Conservation (phyloP, 2,113 vertebrate genomes). For the Marcusenius ussheri region DNA sequence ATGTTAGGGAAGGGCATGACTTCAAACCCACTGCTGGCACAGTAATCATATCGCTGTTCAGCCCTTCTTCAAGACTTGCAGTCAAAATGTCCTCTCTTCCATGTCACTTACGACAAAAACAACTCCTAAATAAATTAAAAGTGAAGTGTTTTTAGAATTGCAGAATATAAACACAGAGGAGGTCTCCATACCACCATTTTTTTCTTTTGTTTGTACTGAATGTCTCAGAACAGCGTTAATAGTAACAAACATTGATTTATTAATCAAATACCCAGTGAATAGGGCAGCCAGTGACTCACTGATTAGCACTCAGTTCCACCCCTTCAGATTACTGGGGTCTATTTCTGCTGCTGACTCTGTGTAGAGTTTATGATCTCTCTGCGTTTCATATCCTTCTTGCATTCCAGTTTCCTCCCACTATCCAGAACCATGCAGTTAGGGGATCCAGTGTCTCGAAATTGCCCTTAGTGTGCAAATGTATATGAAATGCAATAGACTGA, state of each 20-base stretch:
- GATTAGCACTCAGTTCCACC: not conserved
- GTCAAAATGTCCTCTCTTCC: not conserved
- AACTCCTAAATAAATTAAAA: not conserved
- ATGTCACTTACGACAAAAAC: not conserved
- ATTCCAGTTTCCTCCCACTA: not conserved
- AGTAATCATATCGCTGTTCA: not conserved
- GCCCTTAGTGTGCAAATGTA: not conserved
- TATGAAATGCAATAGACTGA: not conserved
- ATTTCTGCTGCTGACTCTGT: not conserved
- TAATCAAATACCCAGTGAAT: not conserved
- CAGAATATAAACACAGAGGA: not conserved
- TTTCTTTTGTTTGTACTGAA: not conserved
- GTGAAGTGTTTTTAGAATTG: not conserved
- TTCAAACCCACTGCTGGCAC: not conserved
- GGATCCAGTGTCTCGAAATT: not conserved
- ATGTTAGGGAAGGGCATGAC: not conserved
- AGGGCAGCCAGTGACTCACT: not conserved
- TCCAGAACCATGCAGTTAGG: not conserved
- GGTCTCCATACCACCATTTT: not conserved
- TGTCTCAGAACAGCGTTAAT: not conserved
- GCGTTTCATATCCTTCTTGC: not conserved
- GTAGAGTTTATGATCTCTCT: not conserved
- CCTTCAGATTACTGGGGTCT: not conserved
- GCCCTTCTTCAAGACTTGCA: not conserved
- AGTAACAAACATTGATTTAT: not conserved